Percentiles rank a stretch among this genome's conserved stretches.
These are phyloP conservation scores for Euborellia annulipes DNA, from an alignment of 1,140 invertebrate species.

Conservation along the genomic window DNA sequence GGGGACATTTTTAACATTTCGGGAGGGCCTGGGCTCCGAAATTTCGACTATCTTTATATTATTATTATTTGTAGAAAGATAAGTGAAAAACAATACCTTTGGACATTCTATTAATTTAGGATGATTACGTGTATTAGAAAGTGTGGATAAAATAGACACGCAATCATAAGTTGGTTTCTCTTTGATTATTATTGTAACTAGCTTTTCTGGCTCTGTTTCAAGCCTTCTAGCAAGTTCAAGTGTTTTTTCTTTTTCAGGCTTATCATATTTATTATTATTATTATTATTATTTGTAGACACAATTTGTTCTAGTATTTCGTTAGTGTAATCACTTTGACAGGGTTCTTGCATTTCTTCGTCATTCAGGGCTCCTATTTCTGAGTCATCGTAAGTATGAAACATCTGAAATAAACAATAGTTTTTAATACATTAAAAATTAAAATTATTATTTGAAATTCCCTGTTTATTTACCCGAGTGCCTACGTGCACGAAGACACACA, in stretches of 20 bases:
- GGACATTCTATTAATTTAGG: slow-evolving; percentile 73
- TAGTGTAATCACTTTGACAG: slow-evolving; percentile 38
- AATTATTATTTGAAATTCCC: neutral
- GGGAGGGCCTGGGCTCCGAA: too few relatives aligned
- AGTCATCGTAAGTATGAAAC: slow-evolving; percentile 75
- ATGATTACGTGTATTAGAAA: slow-evolving; percentile 81
- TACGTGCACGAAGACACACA: neutral
- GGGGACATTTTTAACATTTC: too few relatives aligned
- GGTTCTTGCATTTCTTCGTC: slow-evolving; percentile 78
- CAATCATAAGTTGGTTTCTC: slow-evolving; percentile 79
- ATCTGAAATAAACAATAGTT: slow-evolving; percentile 34
- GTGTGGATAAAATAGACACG: slow-evolving; percentile 77
- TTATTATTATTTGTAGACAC: neutral
- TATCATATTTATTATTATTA: neutral
- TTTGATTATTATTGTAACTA: slow-evolving; percentile 39
- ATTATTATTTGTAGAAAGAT: too few relatives aligned
- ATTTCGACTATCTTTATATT: too few relatives aligned
- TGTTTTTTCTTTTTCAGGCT: slow-evolving; percentile 24
- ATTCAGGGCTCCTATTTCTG: slow-evolving; percentile 75
- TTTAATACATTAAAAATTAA: neutral
- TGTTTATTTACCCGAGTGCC: neutral
- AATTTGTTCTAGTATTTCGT: neutral
- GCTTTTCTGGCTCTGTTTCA: slow-evolving; percentile 39
- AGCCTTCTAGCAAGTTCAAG: slow-evolving; percentile 36
- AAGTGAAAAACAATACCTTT: slow-evolving; percentile 30